These are phyloP conservation scores for Elanoides forficatus DNA, from an alignment of 2,113 vertebrate species.

Conservation along the genomic window DNA sequence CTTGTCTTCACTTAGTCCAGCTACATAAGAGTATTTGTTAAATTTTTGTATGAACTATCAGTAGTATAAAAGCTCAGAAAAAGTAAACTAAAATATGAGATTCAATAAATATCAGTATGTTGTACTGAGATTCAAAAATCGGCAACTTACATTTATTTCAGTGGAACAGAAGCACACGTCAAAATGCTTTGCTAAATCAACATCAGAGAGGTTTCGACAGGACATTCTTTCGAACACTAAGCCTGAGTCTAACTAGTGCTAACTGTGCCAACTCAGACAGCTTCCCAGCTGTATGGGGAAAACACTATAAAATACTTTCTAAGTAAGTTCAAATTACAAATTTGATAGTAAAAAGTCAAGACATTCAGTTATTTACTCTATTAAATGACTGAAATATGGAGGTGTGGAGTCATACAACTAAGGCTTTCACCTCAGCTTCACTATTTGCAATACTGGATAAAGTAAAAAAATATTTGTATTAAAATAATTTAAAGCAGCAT, in stretches of 20 bases:
- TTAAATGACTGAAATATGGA: neutral
- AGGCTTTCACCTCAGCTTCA: neutral
- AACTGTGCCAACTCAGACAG: neutral
- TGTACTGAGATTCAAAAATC: neutral
- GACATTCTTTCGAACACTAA: neutral
- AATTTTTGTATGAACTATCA: neutral
- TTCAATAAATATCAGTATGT: neutral
- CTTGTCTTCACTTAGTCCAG: neutral
- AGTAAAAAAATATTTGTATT: neutral
- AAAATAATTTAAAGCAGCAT: neutral
- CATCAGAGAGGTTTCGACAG: neutral
- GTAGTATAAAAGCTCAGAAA: neutral
- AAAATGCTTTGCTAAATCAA: neutral
- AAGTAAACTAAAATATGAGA: neutral
- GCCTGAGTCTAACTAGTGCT: neutral
- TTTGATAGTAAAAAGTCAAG: neutral
- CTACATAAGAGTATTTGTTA: neutral
- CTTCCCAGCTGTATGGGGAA: neutral
- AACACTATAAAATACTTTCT: neutral
- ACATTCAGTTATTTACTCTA: neutral
- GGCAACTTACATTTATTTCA: neutral
- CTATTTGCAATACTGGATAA: neutral
- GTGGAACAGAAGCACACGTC: neutral
- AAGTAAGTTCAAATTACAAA: neutral
- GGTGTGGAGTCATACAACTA: neutral